Evolutionary conservation across 2,113 vertebrate genomes (phyloP).

Genomic region (rabbit (Oryctolagus cuniculus)): mOryCun1.1 NC_091435.1:42820501-42821000

Average conservation of each 20-base stretch:
- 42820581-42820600: background rate
- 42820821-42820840: background rate
- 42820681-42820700: background rate
- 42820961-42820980: background rate
- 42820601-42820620: conserved; percentile 7
- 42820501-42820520: background rate
- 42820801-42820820: conserved; percentile 7
- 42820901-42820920: background rate
- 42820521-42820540: background rate
- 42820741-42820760: conserved; percentile 13
- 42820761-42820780: background rate
- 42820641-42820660: background rate
- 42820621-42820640: background rate
- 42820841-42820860: background rate
- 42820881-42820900: conserved; percentile 26
- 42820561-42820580: conserved; percentile 3
- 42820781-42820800: background rate
- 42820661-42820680: background rate
- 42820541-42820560: background rate
- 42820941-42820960: background rate
- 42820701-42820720: background rate
- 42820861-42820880: background rate
- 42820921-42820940: background rate
- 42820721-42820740: conserved; percentile 45
- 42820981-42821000: background rate